A percentile compares a stretch with the other conserved stretches of the same genome.
These are phyloP conservation scores for Podiceps cristatus DNA, from an alignment of 2,113 vertebrate genomes.

Conservation along the genomic window DNA sequence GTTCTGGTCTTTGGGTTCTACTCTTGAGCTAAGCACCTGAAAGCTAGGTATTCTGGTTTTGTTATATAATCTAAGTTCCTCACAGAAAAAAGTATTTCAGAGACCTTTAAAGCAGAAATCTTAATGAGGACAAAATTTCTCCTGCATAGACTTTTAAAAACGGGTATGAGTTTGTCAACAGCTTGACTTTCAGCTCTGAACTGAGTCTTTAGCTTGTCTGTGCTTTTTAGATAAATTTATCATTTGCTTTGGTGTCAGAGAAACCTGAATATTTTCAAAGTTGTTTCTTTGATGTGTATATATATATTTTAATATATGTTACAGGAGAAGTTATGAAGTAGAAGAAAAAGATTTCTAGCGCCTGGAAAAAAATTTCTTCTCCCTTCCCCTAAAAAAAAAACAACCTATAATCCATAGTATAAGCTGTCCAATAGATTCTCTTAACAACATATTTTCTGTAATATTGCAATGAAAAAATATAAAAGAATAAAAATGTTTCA, in stretches of 20 bases:
- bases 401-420: neutral
- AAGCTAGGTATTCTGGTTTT: neutral
- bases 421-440: neutral
- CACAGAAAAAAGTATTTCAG: neutral
- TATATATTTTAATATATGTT: neutral
- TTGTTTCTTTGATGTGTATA: neutral
- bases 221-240: neutral
- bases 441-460: neutral
- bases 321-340: neutral
- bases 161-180: neutral
- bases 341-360: neutral
- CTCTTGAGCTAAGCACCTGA: neutral
- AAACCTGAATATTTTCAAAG: neutral
- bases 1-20: neutral
- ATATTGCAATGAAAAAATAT: neutral
- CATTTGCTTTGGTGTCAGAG: neutral
- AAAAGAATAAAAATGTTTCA: neutral
- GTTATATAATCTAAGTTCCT: neutral
- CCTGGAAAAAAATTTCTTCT: neutral
- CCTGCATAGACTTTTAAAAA: neutral
- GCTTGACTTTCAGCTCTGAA: neutral
- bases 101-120: neutral
- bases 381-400: fast-evolving
- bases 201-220: neutral
- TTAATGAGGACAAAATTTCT: neutral